Base-by-base conservation (phyloP, 2,888 invertebrate species). In the Nymphalis polychloros region DNA sequence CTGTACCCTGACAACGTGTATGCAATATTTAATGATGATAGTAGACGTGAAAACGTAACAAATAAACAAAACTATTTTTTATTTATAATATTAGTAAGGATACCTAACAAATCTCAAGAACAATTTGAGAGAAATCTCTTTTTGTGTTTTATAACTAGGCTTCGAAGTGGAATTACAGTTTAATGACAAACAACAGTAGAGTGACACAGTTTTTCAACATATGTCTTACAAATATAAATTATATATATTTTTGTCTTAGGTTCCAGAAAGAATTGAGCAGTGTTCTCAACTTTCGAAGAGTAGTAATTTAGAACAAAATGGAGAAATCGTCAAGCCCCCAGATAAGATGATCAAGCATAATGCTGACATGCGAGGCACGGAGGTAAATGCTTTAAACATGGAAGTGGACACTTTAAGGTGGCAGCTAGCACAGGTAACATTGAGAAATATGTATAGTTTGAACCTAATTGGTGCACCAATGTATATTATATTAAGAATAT, bases 361-460 rank as follows among this genome's bases (percentile, higher is more conserved):
- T 63, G 73, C 80, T 13, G 83, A 84, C 61, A 84, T 89, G 61
- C 81, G 83, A 67, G 79, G 77, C 60, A 90, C 89, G 5, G 89
- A 93, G 83, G 87, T 89, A 10, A 86, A 84, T 73, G 93, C 93
- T 41, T 88, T 95, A 59, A 95, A 95, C 78, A 94, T 94, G 77
- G 95, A 95, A 82, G 93, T 95, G 59, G 94, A 95, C 78, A 95
- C 95, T 17, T 87, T 96, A 71, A 93, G 95, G 80, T 96, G 96
- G 96, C 96, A 96, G 81, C 84, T 96, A 59, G 94, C 94, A 84
- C 95, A 96, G 94, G 96, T 96, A 90, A 57, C 19, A n/a, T 55
- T 55, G 1, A 55, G 31, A 55, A 19, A 6, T 19, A 19, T 19
- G 41, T 41, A 41, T 1, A 41, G 10, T 10, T 35, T 41, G 7